Percentiles rank a stretch among this genome's conserved stretches.
phyloP scores from a whole-genome alignment of 2,888 invertebrate genomes.

The Diaphora mendica region DNA sequence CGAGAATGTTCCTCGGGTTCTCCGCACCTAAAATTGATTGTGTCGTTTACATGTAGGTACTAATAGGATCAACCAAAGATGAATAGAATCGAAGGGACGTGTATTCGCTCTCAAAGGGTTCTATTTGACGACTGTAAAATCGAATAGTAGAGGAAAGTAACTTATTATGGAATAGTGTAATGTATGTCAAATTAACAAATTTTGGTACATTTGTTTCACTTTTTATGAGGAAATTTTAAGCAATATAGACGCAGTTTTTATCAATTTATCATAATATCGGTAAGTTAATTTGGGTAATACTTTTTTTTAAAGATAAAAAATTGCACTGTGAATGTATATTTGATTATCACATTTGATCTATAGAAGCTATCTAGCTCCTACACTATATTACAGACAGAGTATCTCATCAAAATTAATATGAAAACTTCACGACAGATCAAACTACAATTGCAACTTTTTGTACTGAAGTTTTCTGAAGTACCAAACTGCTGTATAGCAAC shows the following conservation, averaged over 20 bases:
- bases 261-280: neutral
- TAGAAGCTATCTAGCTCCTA: neutral
- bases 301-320: neutral
- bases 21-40: conserved; percentile 27
- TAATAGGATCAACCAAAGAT: neutral
- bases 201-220: neutral
- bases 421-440: neutral
- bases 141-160: neutral
- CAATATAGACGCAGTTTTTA: too few relatives aligned
- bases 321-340: too few relatives aligned
- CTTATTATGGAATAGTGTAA: too few relatives aligned
- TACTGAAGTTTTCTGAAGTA: neutral
- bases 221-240: too few relatives aligned
- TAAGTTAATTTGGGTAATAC: neutral
- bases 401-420: neutral
- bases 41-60: neutral
- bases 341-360: neutral
- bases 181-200: too few relatives aligned
- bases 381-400: neutral
- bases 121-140: neutral
- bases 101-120: neutral
- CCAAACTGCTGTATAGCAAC: neutral
- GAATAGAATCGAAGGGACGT: neutral
- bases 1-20: neutral
- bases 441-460: conserved; percentile 2